These are phyloP conservation scores for Zaprionus africanus DNA, from an alignment of 1,140 invertebrate genomes.

Conservation along the genomic window DNA sequence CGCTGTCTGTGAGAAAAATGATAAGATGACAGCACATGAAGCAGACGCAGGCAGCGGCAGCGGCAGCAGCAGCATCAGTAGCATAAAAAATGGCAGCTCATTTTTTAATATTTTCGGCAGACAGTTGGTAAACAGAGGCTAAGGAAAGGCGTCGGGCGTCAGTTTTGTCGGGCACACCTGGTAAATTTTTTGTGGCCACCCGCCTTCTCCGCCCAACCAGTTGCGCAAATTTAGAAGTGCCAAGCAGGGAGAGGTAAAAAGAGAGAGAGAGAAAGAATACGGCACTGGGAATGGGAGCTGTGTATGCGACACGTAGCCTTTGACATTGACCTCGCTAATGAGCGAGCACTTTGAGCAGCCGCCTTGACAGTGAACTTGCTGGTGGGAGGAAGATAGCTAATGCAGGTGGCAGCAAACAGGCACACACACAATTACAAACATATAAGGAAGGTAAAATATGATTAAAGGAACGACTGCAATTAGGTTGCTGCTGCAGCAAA, in stretches of 20 bases:
- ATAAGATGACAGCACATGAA: slow-evolving; percentile 77
- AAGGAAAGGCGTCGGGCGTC: slow-evolving; percentile 24
- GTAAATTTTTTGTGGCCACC: slow-evolving; percentile 46
- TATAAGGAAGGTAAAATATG: slow-evolving; percentile 19
- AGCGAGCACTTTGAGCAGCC: slow-evolving; percentile 70
- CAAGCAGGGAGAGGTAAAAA: neutral
- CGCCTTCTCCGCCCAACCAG: neutral
- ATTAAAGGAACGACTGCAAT: slow-evolving; percentile 24
- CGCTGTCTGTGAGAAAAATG: slow-evolving; percentile 75
- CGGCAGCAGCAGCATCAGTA: neutral
- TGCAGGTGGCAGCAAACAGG: slow-evolving; percentile 1
- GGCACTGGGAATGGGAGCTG: neutral
- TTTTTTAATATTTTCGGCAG: slow-evolving; percentile 75
- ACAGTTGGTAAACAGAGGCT: slow-evolving; percentile 74
- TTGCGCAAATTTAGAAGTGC: slow-evolving; percentile 54
- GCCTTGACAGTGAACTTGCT: slow-evolving; percentile 67
- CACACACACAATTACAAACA: slow-evolving; percentile 16
- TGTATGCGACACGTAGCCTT: slow-evolving; percentile 72
- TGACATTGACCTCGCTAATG: slow-evolving; percentile 78
- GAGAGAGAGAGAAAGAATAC: neutral
- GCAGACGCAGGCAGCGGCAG: slow-evolving; percentile 40
- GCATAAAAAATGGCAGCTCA: slow-evolving; percentile 72
- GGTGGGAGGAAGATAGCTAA: slow-evolving; percentile 8
- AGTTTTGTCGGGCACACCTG: slow-evolving; percentile 58
- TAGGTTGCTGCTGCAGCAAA: slow-evolving; percentile 5